phyloP scores from a whole-genome alignment of 2,888 invertebrate genomes.

The Dynastes hyllus region DNA sequence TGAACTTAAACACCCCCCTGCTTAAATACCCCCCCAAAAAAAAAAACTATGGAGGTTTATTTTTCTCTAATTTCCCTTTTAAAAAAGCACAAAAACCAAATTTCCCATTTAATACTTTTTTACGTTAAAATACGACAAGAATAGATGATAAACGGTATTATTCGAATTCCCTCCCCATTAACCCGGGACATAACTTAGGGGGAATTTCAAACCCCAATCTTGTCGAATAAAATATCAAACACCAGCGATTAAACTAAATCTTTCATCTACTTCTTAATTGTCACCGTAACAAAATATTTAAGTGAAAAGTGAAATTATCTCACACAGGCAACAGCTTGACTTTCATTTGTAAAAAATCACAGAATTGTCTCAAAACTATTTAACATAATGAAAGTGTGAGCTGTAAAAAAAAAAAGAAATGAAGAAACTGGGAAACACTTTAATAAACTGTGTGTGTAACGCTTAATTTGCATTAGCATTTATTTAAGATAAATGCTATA shows the following conservation, averaged over 20 bases:
- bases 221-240: too few species aligned
- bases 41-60: too few species aligned
- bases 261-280: conserved; percentile 17
- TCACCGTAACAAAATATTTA: conserved; percentile 16
- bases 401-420: neutral
- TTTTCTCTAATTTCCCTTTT: too few species aligned
- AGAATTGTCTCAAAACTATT: conserved; percentile 63
- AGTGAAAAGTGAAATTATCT: conserved; percentile 62
- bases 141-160: conserved; percentile 47
- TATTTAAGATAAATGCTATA: too few species aligned
- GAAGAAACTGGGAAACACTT: neutral
- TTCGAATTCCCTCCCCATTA: conserved; percentile 47
- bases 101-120: too few species aligned
- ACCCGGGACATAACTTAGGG: too few species aligned
- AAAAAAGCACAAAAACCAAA: conserved; percentile 52
- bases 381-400: conserved; percentile 66
- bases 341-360: conserved; percentile 62
- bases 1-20: conserved; percentile 43
- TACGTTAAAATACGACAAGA: too few species aligned
- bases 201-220: conserved; percentile 39
- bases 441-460: neutral
- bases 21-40: too few species aligned
- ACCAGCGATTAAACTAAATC: neutral
- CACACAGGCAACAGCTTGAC: conserved; percentile 59
- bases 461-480: too few species aligned